Conservation (phyloP, 2,797 vertebrate species). For the Tapirus indicus region DNA sequence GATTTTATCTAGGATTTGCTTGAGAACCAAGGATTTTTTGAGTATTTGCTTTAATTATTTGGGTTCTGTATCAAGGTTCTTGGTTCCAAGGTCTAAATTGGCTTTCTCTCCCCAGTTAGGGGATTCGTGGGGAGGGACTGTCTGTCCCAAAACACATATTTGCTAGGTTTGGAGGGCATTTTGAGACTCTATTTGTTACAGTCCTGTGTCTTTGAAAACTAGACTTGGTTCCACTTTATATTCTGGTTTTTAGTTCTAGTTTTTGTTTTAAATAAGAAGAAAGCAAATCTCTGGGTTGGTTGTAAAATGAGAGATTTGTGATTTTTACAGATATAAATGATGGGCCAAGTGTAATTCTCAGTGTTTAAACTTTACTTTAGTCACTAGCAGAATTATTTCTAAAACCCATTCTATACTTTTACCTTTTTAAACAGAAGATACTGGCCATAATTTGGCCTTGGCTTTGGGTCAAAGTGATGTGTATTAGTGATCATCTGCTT, state of each 20-base stretch:
- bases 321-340: slow-evolving; percentile 10
- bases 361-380: slow-evolving; percentile 17
- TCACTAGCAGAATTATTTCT: slow-evolving; percentile 37
- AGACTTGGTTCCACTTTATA: not conserved
- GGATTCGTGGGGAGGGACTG: not conserved
- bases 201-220: slow-evolving; percentile 11
- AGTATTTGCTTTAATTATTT: not conserved
- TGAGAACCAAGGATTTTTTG: not conserved
- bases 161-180: not conserved
- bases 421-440: not conserved
- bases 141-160: not conserved
- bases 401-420: not conserved
- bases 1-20: not conserved
- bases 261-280: not conserved
- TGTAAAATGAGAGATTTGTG: not conserved
- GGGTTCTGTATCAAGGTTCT: not conserved
- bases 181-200: not conserved
- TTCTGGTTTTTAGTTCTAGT: not conserved
- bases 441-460: not conserved
- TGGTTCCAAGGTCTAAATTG: not conserved
- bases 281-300: not conserved
- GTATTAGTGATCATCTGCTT: not conserved
- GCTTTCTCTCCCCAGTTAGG: not conserved
- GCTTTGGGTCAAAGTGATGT: not conserved
- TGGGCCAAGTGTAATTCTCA: not conserved